Evolutionary conservation across 1,140 invertebrate genomes (phyloP), one percentile per base, ranked within the genome.

Genomic region (Dreissena rostriformis): DNA sequence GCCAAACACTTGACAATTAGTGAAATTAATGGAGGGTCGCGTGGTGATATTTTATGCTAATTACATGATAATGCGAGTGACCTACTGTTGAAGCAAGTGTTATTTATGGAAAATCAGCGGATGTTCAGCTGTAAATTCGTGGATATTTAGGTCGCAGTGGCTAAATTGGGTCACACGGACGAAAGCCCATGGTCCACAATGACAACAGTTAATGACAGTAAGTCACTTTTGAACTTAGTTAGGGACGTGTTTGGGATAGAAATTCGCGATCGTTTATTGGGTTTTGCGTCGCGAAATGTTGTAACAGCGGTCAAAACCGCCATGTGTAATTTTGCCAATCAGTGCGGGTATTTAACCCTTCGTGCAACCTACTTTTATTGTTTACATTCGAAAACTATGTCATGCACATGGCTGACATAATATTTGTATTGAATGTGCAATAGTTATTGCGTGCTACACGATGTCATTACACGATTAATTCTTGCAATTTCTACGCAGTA

Each of bases 101-200:
- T 82, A 82, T 82, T 82, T 82, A 82, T 82, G 80, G 80, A 82
- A 82, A 82, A 82, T 61, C 80, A 82, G 61, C 80, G 80, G 80
- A 82, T 82, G 63, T 68, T 74, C 80, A 82, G 80, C 72, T 82
- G 80, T 82, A 75, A 61, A 82, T 65, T 82, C 65, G 80, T 82
- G 65, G 80, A 73, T 82, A 82, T 82, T 82, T 82, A 82, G 80
- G 80, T 82, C 80, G 80, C 75, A 65, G 68, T 75, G 80, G 71
- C 80, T 82, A 72, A 82, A 82, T 75, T 82, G 65, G 80, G 80
- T 82, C 80, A 82, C 49, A 75, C 75, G 80, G 80, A 82, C 67
- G 80, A 82, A 53, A 49, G 63, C 14, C 61, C 61, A 17, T 63
- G 51, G 66, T 28, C 80, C 12, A 19, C 68, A 53, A 67, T 74